A percentile compares a stretch with the other conserved stretches of the same genome.
These are phyloP conservation scores for Spodoptera littoralis DNA, from an alignment of 2,888 invertebrate species.

Conservation along the genomic window DNA sequence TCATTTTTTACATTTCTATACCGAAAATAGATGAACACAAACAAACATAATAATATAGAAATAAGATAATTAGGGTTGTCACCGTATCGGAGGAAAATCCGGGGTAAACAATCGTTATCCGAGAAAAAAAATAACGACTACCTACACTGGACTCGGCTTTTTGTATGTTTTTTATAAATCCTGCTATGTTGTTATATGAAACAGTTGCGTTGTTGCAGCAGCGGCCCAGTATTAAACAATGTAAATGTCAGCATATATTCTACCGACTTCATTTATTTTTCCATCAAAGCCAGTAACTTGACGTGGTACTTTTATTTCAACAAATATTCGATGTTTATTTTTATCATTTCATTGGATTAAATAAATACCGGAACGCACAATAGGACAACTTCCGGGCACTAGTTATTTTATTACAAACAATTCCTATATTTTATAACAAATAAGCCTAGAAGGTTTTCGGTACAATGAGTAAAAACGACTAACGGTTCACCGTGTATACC, in stretches of 20 bases:
- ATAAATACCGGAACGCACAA: slow-evolving; percentile 15
- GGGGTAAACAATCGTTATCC: slow-evolving; percentile 10
- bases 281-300: no score
- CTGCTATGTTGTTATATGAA: neutral
- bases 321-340: slow-evolving; percentile 3
- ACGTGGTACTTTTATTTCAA: slow-evolving; percentile 1
- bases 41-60: neutral
- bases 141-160: neutral
- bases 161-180: slow-evolving; percentile 8
- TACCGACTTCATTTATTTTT: no score
- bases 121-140: slow-evolving; percentile 3
- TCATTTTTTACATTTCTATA: no score
- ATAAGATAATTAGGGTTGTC: slow-evolving; percentile 22
- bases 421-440: slow-evolving; percentile 3
- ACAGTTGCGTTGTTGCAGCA: neutral
- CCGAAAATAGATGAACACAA: no score
- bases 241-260: no score
- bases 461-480: neutral
- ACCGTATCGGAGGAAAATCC: neutral
- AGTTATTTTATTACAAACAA: slow-evolving; percentile 2
- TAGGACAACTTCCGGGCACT: slow-evolving; percentile 9
- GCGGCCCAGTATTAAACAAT: no score
- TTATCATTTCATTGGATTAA: slow-evolving; percentile 13
- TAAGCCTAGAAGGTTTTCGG: neutral
- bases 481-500: no score